Base-by-base conservation (phyloP, 2,888 invertebrate genomes). In the Tridacna crocea region DNA sequence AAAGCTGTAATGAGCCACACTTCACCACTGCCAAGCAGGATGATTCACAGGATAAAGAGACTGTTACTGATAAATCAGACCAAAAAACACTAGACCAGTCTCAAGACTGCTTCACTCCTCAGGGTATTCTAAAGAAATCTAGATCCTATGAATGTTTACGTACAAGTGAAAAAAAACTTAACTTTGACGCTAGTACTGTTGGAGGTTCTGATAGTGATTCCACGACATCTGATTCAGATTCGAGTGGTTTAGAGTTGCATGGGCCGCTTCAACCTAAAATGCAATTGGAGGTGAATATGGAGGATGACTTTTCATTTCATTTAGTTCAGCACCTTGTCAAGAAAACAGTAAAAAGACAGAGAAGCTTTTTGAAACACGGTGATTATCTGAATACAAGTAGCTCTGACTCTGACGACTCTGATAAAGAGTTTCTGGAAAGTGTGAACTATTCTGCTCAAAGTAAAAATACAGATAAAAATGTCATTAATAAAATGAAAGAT, bases 81-180 rank as follows among this genome's bases (percentile, higher is more conserved):
- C 6, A 15, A 8, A 22, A 61, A 61, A 61, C 19, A 61, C n/a
- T 13, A 4, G 22, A 61, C 61, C 61, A 61, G n/a, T 61, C 61
- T 24, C 13, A 24, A 51, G 47, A 51, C 48, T 22, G n/a, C n/a
- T n/a, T 26, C 0, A n/a, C 70, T 51, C 22, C 51, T 26, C 70
- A 48, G 70, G 51, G 70, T 51, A 91, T 91, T 51, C 85, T 91
- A 17, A 91, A 91, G 72, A 85, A 75, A 75, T 79, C 84, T n/a
- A 51, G 90, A 26, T 90, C 90, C 13, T 90, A 82, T 81, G 91
- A 90, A 74, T 87, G 87, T 75, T 78, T 88, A 24, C 79, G 86
- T 22, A 84, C 83, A n/a, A 80, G 87, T 15, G 82, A 86, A 10
- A 70, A 74, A 27, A 76, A 87, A 19, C 77, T 87, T 22, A 84